A percentile compares a stretch with the other conserved stretches of the same genome.
These are phyloP conservation scores for Leptobrachium ailaonicum DNA, from an alignment of 2,113 vertebrate genomes.

Conservation along the genomic window DNA sequence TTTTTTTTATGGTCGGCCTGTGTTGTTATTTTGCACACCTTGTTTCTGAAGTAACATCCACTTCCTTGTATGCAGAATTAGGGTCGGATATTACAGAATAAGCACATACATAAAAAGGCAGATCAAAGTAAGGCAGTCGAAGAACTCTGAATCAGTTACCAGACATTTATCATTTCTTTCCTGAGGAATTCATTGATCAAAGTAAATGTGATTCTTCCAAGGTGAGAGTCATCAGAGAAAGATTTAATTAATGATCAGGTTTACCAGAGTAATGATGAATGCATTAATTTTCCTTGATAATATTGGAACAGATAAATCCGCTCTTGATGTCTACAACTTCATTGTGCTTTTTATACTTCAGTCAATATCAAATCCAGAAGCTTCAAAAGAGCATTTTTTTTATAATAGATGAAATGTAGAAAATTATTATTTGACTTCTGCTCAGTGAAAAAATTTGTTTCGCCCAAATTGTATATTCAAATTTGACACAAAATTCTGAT, in stretches of 20 bases:
- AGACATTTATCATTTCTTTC: background rate
- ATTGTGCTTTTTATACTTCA: background rate
- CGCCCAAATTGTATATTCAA: no score
- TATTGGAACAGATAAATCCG: background rate
- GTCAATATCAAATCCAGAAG: background rate
- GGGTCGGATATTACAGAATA: background rate
- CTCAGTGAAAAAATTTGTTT: no score
- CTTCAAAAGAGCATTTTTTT: background rate
- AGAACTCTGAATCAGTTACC: background rate
- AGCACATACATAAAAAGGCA: background rate
- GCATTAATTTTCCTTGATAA: background rate
- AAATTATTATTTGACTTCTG: no score
- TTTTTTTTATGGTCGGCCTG: no score
- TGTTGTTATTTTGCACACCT: no score
- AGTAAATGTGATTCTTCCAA: background rate
- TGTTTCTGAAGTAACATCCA: no score
- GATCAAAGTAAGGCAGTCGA: background rate
- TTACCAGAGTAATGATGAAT: background rate
- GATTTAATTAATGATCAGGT: background rate
- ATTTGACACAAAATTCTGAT: no score
- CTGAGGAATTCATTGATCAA: background rate
- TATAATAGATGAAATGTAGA: no score
- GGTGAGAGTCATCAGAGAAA: constrained; percentile 7
- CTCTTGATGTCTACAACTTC: background rate
- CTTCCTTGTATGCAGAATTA: background rate